Evolutionary conservation across 2,888 invertebrate genomes (phyloP), one percentile per base, ranked within the genome.

Genomic region (Piscicola geometra): DNA sequence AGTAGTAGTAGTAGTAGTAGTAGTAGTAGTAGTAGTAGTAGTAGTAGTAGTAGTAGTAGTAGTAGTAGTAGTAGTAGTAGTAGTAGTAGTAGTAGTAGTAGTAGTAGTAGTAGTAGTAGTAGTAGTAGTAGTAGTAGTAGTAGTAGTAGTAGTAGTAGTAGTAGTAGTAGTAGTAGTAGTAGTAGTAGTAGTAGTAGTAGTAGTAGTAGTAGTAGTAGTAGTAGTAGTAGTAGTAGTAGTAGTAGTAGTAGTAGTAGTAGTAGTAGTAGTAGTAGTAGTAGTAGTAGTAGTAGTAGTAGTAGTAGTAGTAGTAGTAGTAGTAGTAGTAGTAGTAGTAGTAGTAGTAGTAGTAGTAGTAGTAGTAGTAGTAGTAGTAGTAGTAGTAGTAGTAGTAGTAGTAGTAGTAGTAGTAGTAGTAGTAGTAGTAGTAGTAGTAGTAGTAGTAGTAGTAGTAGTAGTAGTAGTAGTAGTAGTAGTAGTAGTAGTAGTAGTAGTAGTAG

Each of bases 151-250:
- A 69, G 69, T 69, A 69, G 69, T 69, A 69, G 69, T 69, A 69
- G 69, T 69, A 69, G 69, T 69, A 15, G 69, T 71, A 71, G 71
- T 71, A 71, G 71, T 71, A 71, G 71, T 71, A 71, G 71, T 71
- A 71, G 71, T 71, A 71, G 71, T 71, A 71, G 71, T 71, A 71
- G 71, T 71, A 71, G 71, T 71, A 71, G 71, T 28, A 71, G 71
- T 71, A 71, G 71, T 71, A 71, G 71, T 71, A 71, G 71, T 71
- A 71, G 71, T 71, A 71, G 71, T 71, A 71, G 71, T 47, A 71
- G 71, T 71, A 71, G 71, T 71, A 71, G 71, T 71, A 71, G 71
- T 71, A 71, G 71, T 71, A 71, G 71, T 71, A 71, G 71, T 71
- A 71, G 71, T 71, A 71, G 71, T 68, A 68, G 68, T 68, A 68